Percentiles rank a stretch among this genome's conserved stretches.
phyloP scores from a whole-genome alignment of 2,113 vertebrate species.

The Dasyprocta punctata region DNA sequence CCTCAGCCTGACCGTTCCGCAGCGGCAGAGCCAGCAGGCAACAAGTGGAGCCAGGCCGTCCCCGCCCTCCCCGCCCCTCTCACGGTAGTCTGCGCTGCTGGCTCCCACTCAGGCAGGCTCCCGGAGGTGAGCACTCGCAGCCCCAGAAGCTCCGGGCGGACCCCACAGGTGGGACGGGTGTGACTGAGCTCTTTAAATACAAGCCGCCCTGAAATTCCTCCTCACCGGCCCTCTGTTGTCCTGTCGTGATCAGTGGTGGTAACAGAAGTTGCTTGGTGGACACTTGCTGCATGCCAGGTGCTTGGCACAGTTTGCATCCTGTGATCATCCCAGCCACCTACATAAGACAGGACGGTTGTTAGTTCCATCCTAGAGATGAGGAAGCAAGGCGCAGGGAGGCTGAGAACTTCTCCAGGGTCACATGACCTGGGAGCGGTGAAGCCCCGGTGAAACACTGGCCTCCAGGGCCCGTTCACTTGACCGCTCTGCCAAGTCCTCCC shows the following conservation, averaged over 20 bases:
- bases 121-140: background rate
- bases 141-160: background rate
- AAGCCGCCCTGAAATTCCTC: background rate
- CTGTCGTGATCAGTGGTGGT: background rate
- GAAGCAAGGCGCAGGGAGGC: background rate
- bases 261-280: background rate
- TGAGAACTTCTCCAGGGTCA: background rate
- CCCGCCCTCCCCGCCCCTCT: background rate
- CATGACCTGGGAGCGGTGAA: background rate
- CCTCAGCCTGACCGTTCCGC: background rate
- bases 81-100: too few species aligned
- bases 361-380: too few species aligned
- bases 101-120: background rate
- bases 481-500: background rate
- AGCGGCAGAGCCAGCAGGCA: background rate
- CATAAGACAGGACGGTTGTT: background rate
- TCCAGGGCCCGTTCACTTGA: background rate
- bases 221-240: background rate
- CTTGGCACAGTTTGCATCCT: background rate
- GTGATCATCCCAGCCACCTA: background rate
- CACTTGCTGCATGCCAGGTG: background rate
- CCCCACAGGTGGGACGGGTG: background rate
- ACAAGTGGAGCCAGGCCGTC: background rate
- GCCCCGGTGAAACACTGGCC: accelerated
- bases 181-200: background rate